Base-by-base conservation (phyloP, 2,113 vertebrate genomes). In the Scomber scombrus region DNA sequence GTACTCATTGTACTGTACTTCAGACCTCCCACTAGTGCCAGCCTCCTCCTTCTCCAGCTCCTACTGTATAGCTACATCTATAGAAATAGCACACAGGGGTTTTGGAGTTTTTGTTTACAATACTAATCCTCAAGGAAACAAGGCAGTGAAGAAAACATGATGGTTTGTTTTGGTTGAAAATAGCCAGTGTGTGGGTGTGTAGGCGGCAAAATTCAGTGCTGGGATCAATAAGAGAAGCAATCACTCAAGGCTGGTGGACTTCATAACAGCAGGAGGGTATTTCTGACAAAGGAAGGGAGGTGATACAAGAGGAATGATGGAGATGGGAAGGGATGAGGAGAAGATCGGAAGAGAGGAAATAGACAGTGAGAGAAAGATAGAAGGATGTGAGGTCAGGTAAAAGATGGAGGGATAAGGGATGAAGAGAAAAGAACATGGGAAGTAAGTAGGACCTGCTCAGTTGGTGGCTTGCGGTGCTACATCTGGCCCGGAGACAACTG, bases 201-300 rank as follows among this genome's bases (percentile, higher is more conserved):
- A 69, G 69, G 81, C 69, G 40, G 77, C 73, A 50, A 62, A 68
- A 81, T 82, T 79, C 69, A 87, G 72, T 11, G 57, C 55, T 74
- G 69, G 43, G 79, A 90, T 90, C 84, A 81, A 82, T 70, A 81
- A 55, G 51, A 75, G 56, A 84, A 60, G 78, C 5, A 31, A 75
- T 80, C 46, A 40, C 64, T 84, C 64, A 80, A 74, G 66, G 78
- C 76, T 69, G 78, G 55, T 72, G 80, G 75, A 87, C 70, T 65
- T 70, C 64, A 62, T 49, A 46, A 54, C 26, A 71, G 54, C 61
- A 57, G 52, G 19, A 52, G 34, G 51, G 51, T 46, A 74, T 75
- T 63, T 67, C 61, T 4, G 14, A 18, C 34, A 71, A 19, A 7
- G 18, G 21, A 9, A 62, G 21, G 26, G 34, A 40, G 34, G 3